Evolutionary conservation across 2,797 vertebrate species (phyloP), one percentile per base, ranked within the genome.

Genomic region (Sarcoramphus papa): DNA sequence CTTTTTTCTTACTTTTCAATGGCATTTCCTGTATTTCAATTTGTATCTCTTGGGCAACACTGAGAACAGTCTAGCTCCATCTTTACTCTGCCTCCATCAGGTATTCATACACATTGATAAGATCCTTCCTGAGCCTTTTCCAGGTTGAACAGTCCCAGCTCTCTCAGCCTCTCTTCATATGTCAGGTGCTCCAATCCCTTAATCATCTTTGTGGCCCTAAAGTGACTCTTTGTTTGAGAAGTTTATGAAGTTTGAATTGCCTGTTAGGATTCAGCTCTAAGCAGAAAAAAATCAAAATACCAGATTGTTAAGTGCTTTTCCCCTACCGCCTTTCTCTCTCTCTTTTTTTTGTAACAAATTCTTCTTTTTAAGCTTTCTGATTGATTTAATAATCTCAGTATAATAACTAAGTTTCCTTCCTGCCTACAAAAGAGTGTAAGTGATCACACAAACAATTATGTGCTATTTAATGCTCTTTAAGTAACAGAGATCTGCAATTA

Each of bases 381-480:
- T 85, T 96, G 90, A 92, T 95, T 90, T 94, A 95, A 93, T 92
- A 88, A 80, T 92, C 68, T 63, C 53, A 91, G 28, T 94, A 64
- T 95, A 95, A 92, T 92, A 85, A 91, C 79, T 80, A 91, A 89
- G 79, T 95, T 96, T 96, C 85, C 76, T 90, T 89, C 78, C 78
- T 96, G 73, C 64, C 72, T 95, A 88, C 60, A 77, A 85, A 90
- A 90, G 85, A 70, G 48, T 90, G 0, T 83, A 95, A 93, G 48
- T 91, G 92, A 95, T 96, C 92, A 95, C 75, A 95, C 90, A 94
- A 95, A 96, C 88, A 95, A 95, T 97, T 95, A 92, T 85, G 63
- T 93, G 86, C 88, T 78, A 91, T 92, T 96, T 90, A 92, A 57
- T 89, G 92, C 59, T 93, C 69, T 94, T 90, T 9, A 92, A 76